Conservation (phyloP, 2,113 vertebrate genomes). For the Hystrix cristata region DNA sequence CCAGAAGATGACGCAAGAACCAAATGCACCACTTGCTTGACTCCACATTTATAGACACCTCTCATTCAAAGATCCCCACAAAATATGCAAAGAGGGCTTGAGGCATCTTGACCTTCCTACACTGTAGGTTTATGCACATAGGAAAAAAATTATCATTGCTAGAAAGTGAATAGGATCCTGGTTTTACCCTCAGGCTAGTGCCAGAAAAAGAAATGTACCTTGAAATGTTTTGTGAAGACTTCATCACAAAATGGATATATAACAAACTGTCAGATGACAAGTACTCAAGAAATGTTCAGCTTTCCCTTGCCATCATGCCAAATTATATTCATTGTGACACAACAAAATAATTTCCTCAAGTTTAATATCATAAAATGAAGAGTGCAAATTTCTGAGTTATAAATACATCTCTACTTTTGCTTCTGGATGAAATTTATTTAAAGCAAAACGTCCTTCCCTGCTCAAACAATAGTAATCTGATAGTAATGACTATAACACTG, state of each 20-base stretch:
- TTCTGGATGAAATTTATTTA: conserved; percentile 36
- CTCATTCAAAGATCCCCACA: not conserved
- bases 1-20: not conserved
- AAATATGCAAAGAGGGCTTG: not conserved
- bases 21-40: not conserved
- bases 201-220: not conserved
- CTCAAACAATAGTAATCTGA: conserved; percentile 17
- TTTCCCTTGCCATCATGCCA: not conserved
- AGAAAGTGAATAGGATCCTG: not conserved
- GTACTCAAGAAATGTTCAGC: not conserved
- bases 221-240: not conserved
- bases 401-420: not conserved
- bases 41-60: not conserved
- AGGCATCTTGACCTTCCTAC: not conserved
- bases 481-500: not conserved
- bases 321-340: not conserved
- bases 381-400: conserved; percentile 38
- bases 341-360: conserved; percentile 7
- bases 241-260: not conserved
- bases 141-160: not conserved
- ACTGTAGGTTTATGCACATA: not conserved
- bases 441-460: not conserved
- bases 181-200: not conserved
- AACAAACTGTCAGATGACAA: not conserved
- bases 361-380: conserved; percentile 24